These are phyloP conservation scores for Physeter macrocephalus DNA, from an alignment of 2,113 vertebrate species.

Conservation along the genomic window DNA sequence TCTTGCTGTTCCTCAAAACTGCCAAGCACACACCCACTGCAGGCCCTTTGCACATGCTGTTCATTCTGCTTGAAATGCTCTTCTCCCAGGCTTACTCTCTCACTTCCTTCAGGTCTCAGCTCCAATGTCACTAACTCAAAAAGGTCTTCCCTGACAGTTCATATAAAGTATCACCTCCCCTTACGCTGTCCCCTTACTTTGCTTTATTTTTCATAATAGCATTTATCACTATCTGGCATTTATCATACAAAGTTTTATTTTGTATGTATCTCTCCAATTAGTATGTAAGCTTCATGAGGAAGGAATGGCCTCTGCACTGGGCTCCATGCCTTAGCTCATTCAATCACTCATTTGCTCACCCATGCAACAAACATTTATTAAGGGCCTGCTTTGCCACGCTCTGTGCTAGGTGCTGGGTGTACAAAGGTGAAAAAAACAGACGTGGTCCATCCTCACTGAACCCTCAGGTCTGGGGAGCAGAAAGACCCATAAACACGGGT, in stretches of 20 bases:
- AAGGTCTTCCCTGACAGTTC: neutral
- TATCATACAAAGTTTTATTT: neutral
- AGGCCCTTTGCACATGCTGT: neutral
- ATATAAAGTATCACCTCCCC: neutral
- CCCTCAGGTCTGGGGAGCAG: neutral
- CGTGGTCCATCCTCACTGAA: neutral
- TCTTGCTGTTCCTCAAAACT: neutral
- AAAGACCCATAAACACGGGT: neutral
- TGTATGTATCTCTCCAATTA: neutral
- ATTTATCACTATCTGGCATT: neutral
- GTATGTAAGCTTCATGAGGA: neutral
- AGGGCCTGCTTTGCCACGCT: neutral
- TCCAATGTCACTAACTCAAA: neutral
- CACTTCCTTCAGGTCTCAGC: neutral
- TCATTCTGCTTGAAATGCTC: neutral
- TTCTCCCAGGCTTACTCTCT: neutral
- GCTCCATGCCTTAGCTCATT: neutral
- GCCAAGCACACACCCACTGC: neutral
- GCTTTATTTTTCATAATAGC: neutral
- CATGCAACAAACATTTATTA: neutral
- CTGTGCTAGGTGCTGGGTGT: neutral
- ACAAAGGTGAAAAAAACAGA: neutral
- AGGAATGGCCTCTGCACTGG: neutral
- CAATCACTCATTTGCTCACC: neutral
- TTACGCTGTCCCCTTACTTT: neutral